Evolutionary conservation across 2,888 invertebrate genomes (phyloP).

Genomic region (Dryobotodes eremita): DNA sequence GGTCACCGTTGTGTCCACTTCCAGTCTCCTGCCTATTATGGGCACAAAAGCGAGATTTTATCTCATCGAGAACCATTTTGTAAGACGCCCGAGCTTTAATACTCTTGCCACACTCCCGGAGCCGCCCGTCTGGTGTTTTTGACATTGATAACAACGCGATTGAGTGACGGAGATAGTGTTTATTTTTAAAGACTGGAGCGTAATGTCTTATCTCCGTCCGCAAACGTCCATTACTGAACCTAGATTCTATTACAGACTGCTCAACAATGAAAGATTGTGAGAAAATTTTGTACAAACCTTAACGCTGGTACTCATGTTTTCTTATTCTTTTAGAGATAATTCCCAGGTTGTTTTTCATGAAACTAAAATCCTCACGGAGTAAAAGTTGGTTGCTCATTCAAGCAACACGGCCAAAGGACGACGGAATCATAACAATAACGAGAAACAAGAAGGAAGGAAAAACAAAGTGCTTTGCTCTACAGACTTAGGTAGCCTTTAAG

Average conservation of each 20-base stretch:
- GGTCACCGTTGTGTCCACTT: conserved; percentile 76
- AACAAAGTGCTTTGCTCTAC: conserved; percentile 35
- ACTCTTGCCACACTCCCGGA: conserved; percentile 52
- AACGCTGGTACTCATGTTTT: no score
- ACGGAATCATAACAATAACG: conserved; percentile 23
- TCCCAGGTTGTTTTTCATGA: background rate
- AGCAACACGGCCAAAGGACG: conserved; percentile 16
- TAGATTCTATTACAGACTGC: background rate
- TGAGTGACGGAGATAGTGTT: conserved; percentile 33
- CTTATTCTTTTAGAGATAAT: background rate
- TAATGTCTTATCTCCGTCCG: background rate
- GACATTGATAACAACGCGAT: conserved; percentile 57
- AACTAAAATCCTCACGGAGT: conserved; percentile 11
- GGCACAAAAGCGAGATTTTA: conserved; percentile 75
- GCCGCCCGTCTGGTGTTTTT: conserved; percentile 50
- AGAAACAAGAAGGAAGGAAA: conserved; percentile 39
- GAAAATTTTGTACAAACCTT: background rate
- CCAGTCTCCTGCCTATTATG: conserved; percentile 71
- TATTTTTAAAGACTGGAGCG: conserved; percentile 18
- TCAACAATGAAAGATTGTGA: background rate
- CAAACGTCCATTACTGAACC: conserved; percentile 1
- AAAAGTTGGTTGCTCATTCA: conserved; percentile 13
- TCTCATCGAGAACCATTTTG: conserved; percentile 75
- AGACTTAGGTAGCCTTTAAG: conserved; percentile 56
- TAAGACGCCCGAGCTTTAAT: conserved; percentile 64